Conservation (phyloP, 2,888 invertebrate species). For the Theretra japonica region DNA sequence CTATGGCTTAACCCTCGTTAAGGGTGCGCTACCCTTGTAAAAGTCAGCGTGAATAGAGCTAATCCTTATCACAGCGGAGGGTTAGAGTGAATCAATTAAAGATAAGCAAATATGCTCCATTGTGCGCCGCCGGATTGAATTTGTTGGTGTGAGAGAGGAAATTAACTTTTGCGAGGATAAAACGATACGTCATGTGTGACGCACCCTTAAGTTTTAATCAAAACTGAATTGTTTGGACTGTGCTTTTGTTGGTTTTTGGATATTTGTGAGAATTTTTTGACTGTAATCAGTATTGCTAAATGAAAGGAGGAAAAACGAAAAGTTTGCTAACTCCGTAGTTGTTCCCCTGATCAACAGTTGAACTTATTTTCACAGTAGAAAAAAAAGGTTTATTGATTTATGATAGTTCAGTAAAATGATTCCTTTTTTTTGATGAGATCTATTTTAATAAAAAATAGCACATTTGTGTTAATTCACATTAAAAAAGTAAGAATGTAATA, state of each 20-base stretch:
- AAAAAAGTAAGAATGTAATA: too few species aligned
- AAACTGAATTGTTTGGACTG: constrained; percentile 64
- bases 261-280: not conserved
- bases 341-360: too few species aligned
- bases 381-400: too few species aligned
- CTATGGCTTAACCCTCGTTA: constrained; percentile 70
- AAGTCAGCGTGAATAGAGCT: constrained; percentile 83
- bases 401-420: too few species aligned
- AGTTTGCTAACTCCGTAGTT: too few species aligned
- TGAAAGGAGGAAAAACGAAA: not conserved
- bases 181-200: constrained; percentile 74
- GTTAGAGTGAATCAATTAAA: constrained; percentile 84
- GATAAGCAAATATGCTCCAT: constrained; percentile 83
- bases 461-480: too few species aligned
- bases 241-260: constrained; percentile 11
- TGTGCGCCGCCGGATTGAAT: constrained; percentile 72
- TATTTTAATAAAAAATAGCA: too few species aligned
- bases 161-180: constrained; percentile 79
- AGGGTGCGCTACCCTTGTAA: constrained; percentile 81
- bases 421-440: too few species aligned
- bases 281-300: not conserved
- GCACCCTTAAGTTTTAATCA: constrained; percentile 60
- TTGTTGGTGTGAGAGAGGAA: constrained; percentile 79
- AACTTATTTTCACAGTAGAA: too few species aligned
- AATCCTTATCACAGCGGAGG: constrained; percentile 80